Evolutionary conservation across 2,888 invertebrate species (phyloP).

Genomic region (Phaonia tiefii): DNA sequence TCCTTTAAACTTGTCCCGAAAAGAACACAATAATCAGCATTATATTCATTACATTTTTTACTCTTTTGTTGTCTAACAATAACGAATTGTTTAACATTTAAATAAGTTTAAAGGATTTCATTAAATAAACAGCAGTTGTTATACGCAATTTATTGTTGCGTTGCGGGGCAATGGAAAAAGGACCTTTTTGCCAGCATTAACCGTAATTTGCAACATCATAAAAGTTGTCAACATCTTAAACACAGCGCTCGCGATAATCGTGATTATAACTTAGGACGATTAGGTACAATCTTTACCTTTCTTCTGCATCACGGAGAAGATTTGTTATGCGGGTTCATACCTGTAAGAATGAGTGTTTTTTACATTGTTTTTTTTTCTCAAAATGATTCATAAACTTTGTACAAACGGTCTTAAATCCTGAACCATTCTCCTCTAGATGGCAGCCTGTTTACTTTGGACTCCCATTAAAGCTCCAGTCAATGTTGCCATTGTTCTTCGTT

Average conservation of each 20-base stretch:
- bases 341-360: conserved; percentile 28
- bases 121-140: conserved; percentile 56
- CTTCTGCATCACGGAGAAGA: neutral
- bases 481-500: conserved; percentile 21
- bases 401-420: neutral
- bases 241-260: conserved; percentile 49
- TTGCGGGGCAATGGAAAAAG: conserved; percentile 13
- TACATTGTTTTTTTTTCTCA: neutral
- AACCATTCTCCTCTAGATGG: neutral
- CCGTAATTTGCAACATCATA: conserved; percentile 64
- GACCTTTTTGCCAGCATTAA: conserved; percentile 41
- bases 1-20: neutral
- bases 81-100: conserved; percentile 24
- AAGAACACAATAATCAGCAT: neutral
- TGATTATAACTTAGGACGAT: conserved; percentile 60
- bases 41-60: conserved; percentile 5
- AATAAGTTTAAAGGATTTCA: conserved; percentile 29
- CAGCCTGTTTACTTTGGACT: conserved; percentile 19
- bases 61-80: conserved; percentile 17
- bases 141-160: conserved; percentile 49
- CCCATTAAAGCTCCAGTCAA: conserved; percentile 18
- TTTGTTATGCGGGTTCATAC: conserved; percentile 32
- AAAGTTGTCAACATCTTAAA: conserved; percentile 65
- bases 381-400: conserved; percentile 6
- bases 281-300: conserved; percentile 28